phyloP scores from a whole-genome alignment of 2,113 vertebrate species.

The Actenoides hombroni region DNA sequence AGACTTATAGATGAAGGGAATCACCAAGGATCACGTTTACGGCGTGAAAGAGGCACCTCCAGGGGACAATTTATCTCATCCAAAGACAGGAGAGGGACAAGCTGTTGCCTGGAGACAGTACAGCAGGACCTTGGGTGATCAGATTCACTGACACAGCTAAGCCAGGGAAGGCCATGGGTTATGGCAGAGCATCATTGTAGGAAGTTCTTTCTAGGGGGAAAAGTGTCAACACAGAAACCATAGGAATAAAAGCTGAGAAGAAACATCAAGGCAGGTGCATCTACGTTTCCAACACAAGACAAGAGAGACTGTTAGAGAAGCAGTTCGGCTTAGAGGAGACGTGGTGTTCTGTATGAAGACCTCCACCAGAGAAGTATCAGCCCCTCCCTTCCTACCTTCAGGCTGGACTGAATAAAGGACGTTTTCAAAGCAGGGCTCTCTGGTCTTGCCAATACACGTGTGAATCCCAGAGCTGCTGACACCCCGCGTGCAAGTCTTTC shows the following conservation, averaged over 20 bases:
- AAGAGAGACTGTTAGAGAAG: neutral
- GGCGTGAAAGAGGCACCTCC: neutral
- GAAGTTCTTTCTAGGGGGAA: neutral
- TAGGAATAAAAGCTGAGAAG: neutral
- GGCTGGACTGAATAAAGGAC: neutral
- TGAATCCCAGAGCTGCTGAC: neutral
- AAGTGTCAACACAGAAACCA: neutral
- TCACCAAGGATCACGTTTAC: neutral
- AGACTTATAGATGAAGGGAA: neutral
- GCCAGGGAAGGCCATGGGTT: neutral
- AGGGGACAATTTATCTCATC: neutral
- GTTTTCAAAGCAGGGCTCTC: neutral
- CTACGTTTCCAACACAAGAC: neutral
- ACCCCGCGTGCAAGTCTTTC: neutral
- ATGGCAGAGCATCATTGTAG: neutral
- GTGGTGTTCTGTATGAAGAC: neutral
- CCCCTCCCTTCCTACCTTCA: neutral
- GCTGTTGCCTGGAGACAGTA: neutral
- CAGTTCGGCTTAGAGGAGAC: neutral
- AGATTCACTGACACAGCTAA: neutral
- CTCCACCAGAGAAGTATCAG: neutral
- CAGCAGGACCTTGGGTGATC: neutral
- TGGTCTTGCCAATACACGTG: rapidly evolving
- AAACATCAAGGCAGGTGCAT: neutral
- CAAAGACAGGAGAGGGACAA: neutral